Conservation (phyloP, 1,140 invertebrate genomes). For the Drosophila littoralis region DNA sequence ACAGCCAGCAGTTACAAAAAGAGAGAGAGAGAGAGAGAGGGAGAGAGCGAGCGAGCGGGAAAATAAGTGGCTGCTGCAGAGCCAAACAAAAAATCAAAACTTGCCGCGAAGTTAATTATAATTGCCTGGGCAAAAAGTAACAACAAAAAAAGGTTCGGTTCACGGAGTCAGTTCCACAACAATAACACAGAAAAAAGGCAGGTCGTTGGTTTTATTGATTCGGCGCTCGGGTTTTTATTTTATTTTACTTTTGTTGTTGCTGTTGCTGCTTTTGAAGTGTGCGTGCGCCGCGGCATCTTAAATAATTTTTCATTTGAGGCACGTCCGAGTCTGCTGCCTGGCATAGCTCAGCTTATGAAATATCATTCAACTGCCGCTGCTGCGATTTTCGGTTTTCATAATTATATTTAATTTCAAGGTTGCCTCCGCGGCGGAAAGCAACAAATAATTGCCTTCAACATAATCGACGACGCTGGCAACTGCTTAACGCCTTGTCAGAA, state of each 20-base stretch:
- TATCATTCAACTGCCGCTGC: constrained; percentile 66
- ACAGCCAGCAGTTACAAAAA: constrained; percentile 18
- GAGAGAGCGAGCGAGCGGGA: constrained; percentile 1
- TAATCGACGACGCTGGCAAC: constrained; percentile 62
- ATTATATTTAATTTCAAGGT: constrained; percentile 83
- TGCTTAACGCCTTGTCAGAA: constrained; percentile 79
- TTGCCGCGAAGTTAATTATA: constrained; percentile 81
- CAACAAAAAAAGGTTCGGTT: constrained; percentile 49
- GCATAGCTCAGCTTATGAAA: constrained; percentile 64
- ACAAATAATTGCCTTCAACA: constrained; percentile 62
- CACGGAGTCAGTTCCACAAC: constrained; percentile 45
- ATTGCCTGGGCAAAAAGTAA: constrained; percentile 73
- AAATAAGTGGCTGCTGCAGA: constrained; percentile 17
- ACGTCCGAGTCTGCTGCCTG: constrained; percentile 40
- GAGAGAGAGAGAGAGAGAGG: constrained; percentile 10
- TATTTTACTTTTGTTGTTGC: constrained; percentile 1
- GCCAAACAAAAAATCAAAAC: constrained; percentile 69
- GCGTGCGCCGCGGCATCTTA: constrained; percentile 70
- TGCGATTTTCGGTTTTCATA: constrained; percentile 64
- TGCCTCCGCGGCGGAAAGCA: constrained; percentile 63
- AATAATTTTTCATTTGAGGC: constrained; percentile 80
- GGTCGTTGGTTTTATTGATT: constrained; percentile 75
- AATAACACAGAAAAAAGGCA: constrained; percentile 37
- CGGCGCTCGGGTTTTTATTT: constrained; percentile 51
- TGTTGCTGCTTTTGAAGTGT: constrained; percentile 56